phyloP scores from a whole-genome alignment of 2,113 vertebrate genomes.

The Tetrao urogallus region DNA sequence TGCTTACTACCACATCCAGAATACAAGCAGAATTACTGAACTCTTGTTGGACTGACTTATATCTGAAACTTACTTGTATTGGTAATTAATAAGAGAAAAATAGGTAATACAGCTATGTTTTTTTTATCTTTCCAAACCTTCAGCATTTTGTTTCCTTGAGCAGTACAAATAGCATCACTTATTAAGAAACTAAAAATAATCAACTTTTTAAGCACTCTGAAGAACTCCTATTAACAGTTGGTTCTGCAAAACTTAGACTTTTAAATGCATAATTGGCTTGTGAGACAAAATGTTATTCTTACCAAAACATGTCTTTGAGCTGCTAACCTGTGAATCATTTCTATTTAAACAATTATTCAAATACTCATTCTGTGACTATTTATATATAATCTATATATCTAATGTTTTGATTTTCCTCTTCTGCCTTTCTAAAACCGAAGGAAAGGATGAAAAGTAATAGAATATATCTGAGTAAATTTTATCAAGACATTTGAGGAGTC shows the following conservation, averaged over 20 bases:
- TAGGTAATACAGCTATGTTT: background rate
- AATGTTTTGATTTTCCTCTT: background rate
- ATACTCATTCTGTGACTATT: background rate
- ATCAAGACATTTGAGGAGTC: background rate
- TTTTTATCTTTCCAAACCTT: background rate
- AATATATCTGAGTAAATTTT: background rate
- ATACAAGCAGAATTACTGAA: background rate
- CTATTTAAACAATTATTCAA: background rate
- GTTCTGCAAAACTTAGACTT: background rate
- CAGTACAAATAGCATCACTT: background rate
- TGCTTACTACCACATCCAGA: background rate
- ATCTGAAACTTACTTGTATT: accelerated
- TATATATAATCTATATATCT: background rate
- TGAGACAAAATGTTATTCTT: background rate
- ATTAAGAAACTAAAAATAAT: background rate
- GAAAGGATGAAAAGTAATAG: background rate
- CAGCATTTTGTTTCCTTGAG: background rate
- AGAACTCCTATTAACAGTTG: background rate
- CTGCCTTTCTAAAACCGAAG: background rate
- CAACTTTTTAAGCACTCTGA: background rate
- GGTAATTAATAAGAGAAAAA: background rate
- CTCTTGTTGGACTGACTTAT: background rate
- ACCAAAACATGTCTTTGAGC: background rate
- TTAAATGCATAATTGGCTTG: background rate
- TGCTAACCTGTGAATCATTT: background rate